Conservation (phyloP, 1,140 invertebrate species). For the Anoplolepis gracilipes region DNA sequence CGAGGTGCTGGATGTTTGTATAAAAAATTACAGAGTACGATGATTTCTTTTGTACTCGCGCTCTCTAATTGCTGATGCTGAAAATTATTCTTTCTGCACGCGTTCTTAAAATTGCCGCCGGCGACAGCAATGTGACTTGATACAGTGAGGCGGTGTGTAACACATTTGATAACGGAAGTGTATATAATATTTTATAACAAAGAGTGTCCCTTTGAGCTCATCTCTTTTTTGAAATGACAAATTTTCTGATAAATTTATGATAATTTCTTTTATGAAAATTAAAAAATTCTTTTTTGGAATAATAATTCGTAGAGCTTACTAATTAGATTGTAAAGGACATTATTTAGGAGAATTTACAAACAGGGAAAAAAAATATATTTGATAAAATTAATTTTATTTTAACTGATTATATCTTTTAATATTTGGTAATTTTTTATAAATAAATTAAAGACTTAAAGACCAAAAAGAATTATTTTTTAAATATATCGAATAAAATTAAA, state of each 20-base stretch:
- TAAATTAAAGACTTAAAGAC: not conserved
- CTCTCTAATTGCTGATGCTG: constrained; percentile 43
- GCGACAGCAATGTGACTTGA: constrained; percentile 12
- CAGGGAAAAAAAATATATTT: too few species aligned
- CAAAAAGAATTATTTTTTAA: not conserved
- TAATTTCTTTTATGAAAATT: too few species aligned
- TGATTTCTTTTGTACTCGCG: constrained; percentile 23
- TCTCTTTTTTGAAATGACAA: not conserved
- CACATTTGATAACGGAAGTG: not conserved
- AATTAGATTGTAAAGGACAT: too few species aligned
- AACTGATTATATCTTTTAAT: too few species aligned
- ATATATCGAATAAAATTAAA: not conserved
- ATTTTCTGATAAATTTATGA: constrained; percentile 4
- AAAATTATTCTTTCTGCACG: constrained; percentile 15
- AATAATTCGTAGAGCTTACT: too few species aligned
- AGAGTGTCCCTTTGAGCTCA: not conserved
- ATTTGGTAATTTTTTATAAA: too few species aligned
- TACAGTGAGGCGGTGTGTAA: not conserved
- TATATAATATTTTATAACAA: not conserved
- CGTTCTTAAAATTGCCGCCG: constrained; percentile 10
- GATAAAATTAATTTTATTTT: too few species aligned
- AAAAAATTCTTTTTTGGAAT: too few species aligned
- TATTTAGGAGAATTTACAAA: too few species aligned
- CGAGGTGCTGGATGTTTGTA: constrained; percentile 8
- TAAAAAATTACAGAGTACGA: constrained; percentile 46